Percentiles rank a stretch among this genome's conserved stretches.
Evolutionary conservation across 2,888 invertebrate genomes (phyloP).

Genomic region (Drosophila demipolita): DNA sequence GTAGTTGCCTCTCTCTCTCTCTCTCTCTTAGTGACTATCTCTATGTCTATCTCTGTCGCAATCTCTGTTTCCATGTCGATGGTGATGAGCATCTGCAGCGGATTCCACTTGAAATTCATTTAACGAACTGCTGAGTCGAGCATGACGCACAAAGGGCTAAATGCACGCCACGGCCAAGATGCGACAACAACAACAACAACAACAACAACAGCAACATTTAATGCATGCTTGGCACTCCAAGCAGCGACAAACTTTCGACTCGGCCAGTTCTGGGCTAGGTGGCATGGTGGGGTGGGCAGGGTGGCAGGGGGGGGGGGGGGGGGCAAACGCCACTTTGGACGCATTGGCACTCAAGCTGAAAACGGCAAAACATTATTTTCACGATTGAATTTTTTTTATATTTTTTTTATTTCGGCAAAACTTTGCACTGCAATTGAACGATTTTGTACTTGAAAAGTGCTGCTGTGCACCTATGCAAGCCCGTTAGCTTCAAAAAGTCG

Average conservation of each 20-base stretch:
- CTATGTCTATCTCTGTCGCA: neutral
- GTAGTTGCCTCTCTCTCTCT: slow-evolving; percentile 4
- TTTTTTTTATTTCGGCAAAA: slow-evolving; percentile 29
- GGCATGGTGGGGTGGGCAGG: neutral
- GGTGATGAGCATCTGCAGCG: neutral
- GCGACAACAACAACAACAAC: slow-evolving; percentile 10
- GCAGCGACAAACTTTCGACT: slow-evolving; percentile 53
- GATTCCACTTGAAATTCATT: slow-evolving; percentile 53
- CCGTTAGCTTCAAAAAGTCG: slow-evolving; percentile 3
- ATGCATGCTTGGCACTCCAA: slow-evolving; percentile 64
- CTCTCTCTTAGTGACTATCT: neutral
- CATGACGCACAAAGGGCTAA: slow-evolving; percentile 29
- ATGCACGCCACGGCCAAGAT: slow-evolving; percentile 28
- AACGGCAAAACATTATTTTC: slow-evolving; percentile 48
- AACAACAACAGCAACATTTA: slow-evolving; percentile 41
- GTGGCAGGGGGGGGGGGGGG: neutral
- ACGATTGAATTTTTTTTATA: slow-evolving; percentile 3
- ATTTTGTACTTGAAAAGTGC: slow-evolving; percentile 62
- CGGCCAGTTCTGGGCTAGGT: neutral
- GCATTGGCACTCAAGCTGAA: slow-evolving; percentile 59
- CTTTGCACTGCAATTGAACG: slow-evolving; percentile 66
- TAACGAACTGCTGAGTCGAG: slow-evolving; percentile 42
- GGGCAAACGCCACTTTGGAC: slow-evolving; percentile 19
- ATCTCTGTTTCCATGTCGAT: neutral
- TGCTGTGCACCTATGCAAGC: slow-evolving; percentile 50